These are phyloP conservation scores for Perca schrenkii DNA, from an alignment of 2,113 vertebrate genomes.

Conservation along the genomic window DNA sequence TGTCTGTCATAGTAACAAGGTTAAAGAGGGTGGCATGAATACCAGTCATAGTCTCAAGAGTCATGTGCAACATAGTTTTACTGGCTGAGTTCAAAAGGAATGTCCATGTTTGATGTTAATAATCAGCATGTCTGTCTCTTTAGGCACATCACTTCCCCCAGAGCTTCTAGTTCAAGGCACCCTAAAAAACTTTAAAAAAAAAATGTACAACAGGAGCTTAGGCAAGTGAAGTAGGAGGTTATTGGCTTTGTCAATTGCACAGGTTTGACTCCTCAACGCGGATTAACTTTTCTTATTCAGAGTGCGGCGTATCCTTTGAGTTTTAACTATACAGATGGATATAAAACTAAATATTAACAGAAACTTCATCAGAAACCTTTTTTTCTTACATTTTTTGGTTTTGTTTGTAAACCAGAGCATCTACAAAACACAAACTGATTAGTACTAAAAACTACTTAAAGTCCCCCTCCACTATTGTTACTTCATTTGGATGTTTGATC, in stretches of 20 bases:
- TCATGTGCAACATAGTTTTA: conserved; percentile 78
- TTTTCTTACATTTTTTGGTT: too few relatives aligned
- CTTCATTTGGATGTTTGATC: too few relatives aligned
- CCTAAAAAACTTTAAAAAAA: not conserved
- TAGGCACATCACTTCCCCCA: not conserved
- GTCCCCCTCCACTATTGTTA: too few relatives aligned
- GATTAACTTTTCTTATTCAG: not conserved
- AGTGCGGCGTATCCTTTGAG: not conserved
- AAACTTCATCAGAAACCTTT: not conserved
- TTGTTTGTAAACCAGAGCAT: too few relatives aligned
- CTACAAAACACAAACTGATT: too few relatives aligned
- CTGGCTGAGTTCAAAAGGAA: conserved; percentile 22
- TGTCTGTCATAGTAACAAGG: conserved; percentile 82
- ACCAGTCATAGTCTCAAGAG: conserved; percentile 75
- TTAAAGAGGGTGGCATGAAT: conserved; percentile 80
- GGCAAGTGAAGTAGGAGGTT: not conserved
- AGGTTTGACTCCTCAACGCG: not conserved
- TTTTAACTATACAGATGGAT: not conserved
- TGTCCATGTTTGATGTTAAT: conserved; percentile 17
- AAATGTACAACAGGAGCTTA: not conserved
- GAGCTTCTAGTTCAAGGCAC: not conserved
- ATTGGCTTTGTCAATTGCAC: not conserved
- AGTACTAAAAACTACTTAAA: too few relatives aligned
- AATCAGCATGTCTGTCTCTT: conserved; percentile 16
- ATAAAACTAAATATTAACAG: not conserved